Base-by-base conservation (phyloP, 2,888 invertebrate species). In the Macrophya alboannulata region DNA sequence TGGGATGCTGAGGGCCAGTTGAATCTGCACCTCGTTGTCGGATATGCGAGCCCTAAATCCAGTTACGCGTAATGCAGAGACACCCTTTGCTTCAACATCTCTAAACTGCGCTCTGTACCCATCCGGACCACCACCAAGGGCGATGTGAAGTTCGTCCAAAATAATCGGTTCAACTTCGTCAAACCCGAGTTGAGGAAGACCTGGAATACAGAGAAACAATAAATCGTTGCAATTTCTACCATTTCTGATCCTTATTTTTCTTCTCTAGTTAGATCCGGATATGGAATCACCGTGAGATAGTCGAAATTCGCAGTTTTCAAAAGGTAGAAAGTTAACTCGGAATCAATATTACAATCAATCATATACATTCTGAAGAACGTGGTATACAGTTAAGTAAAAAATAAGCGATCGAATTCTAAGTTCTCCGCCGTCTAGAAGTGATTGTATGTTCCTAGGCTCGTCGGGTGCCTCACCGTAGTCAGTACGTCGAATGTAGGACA, bases 81-180 rank as follows among this genome's bases (percentile, higher is more conserved):
- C 97, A 21, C 98, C 98, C 88, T 95, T 97, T 0, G 97, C 97
- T 88, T 97, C 95, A 89, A 98, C 97, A 90, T 97, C 96, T 87
- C 95, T 96, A 94, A 98, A 98, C 68, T 96, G 96, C 1, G 97
- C 97, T 79, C 96, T 95, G 94, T 98, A 98, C 0, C 97, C 97
- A 91, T 98, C 97, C 0, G 97, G 97, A 0, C 97, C 97, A 43
- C 95, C 96, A 72, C 98, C 98, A 87, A 98, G 94, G 0, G 97
- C 95, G 87, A 98, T 96, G 55, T 97, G 96, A 86, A 98, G 95
- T 93, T 98, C 97, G 92, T 98, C 97, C 85, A 98, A 96, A n/a
- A 97, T 94, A 85, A 97, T 96, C 0, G 97, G 97, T 90, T 97
- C 97, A 4, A 97, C 96, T 84, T 93, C 93, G 15, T 91, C 85